These are phyloP conservation scores for Halictus ligatus DNA, from an alignment of 2,888 invertebrate genomes.

Conservation along the genomic window DNA sequence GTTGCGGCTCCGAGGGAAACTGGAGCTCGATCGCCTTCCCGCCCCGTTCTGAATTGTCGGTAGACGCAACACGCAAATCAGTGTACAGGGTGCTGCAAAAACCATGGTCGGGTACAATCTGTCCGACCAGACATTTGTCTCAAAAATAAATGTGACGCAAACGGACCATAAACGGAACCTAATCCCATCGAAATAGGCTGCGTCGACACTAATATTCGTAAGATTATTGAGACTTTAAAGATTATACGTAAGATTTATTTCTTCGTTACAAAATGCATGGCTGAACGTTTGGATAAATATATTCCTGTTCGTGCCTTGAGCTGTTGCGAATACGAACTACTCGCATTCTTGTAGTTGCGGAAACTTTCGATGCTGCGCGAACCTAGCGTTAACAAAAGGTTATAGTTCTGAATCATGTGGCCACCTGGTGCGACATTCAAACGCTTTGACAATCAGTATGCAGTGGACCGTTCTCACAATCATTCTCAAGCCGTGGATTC, in stretches of 20 bases:
- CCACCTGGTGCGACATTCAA: neutral
- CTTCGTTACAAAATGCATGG: too few species aligned
- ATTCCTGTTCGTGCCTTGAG: too few species aligned
- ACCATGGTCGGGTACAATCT: neutral
- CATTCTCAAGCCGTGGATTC: neutral
- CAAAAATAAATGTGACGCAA: too few species aligned
- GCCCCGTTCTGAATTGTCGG: constrained; percentile 18
- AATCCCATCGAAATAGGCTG: too few species aligned
- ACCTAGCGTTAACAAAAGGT: neutral
- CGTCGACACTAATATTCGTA: too few species aligned
- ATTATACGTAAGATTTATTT: too few species aligned
- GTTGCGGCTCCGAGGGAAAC: neutral
- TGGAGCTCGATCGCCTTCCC: neutral
- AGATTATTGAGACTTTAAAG: too few species aligned
- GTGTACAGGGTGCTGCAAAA: neutral
- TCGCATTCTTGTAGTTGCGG: neutral
- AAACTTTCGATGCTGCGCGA: neutral
- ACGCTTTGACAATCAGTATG: neutral
- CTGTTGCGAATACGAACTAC: too few species aligned
- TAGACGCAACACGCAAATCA: neutral
- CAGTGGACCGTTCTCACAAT: neutral
- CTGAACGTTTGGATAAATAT: too few species aligned
- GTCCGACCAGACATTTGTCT: too few species aligned
- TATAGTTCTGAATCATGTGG: neutral
- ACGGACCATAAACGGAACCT: too few species aligned